Conservation (phyloP, 1,140 invertebrate genomes). For the Solen grandis region DNA sequence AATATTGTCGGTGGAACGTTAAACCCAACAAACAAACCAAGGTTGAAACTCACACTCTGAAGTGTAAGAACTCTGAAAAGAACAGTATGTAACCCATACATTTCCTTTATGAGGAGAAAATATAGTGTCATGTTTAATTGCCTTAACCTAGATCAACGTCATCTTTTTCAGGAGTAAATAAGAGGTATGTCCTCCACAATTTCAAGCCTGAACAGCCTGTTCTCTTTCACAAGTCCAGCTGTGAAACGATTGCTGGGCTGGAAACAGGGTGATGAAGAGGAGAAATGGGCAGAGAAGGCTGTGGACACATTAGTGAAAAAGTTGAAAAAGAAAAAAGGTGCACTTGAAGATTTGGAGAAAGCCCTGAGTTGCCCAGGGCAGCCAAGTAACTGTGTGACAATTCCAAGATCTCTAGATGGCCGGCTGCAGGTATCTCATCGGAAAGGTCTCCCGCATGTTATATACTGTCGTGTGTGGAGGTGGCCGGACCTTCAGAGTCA, state of each 20-base stretch:
- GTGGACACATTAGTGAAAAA: constrained; percentile 99
- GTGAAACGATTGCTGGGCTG: constrained; percentile 98
- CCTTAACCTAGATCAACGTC: too few species aligned
- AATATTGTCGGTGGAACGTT: too few species aligned
- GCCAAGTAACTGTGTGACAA: constrained; percentile 98
- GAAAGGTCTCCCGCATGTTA: constrained; percentile 98
- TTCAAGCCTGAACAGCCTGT: constrained; percentile 92
- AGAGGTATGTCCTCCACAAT: constrained; percentile 75
- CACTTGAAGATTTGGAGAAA: constrained; percentile 97
- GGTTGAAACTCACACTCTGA: too few species aligned
- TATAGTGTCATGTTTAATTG: too few species aligned
- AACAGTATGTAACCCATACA: too few species aligned
- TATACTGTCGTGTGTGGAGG: constrained; percentile 98
- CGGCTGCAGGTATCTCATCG: constrained; percentile 94
- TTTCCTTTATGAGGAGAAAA: too few species aligned
- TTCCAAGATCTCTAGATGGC: constrained; percentile 97
- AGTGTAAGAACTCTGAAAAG: too few species aligned
- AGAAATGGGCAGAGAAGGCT: constrained; percentile 99
- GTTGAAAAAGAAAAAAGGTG: constrained; percentile 96
- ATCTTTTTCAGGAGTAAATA: too few species aligned
- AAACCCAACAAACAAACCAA: too few species aligned
- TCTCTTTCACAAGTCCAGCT: constrained; percentile 98
- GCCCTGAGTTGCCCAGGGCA: constrained; percentile 96
- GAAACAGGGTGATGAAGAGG: constrained; percentile 98
- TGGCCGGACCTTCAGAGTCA: constrained; percentile 99